These are phyloP conservation scores for Lagria hirta DNA, from an alignment of 2,888 invertebrate species.

Conservation along the genomic window DNA sequence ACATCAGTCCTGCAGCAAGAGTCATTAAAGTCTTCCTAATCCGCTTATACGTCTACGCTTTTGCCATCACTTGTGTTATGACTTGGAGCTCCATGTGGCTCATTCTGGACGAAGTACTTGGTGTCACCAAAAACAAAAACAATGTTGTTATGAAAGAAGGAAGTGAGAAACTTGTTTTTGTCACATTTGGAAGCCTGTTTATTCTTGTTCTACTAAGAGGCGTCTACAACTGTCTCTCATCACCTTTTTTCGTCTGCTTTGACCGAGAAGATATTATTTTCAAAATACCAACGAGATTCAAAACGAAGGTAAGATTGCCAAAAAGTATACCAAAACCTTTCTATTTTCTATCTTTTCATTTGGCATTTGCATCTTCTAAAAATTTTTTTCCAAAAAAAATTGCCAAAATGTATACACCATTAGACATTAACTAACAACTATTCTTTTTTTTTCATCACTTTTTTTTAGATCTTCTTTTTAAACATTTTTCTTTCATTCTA, in stretches of 20 bases:
- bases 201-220: too few relatives aligned
- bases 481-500: too few relatives aligned
- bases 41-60: constrained; percentile 55
- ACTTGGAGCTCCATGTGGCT: constrained; percentile 61
- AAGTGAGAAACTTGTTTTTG: constrained; percentile 7
- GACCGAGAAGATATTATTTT: constrained; percentile 63
- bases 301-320: constrained; percentile 52
- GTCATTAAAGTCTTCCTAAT: constrained; percentile 34
- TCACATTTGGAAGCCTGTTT: too few relatives aligned
- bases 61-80: constrained; percentile 56
- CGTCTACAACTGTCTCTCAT: constrained; percentile 58
- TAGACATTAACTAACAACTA: too few relatives aligned
- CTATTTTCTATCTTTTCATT: too few relatives aligned
- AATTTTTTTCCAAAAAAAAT: too few relatives aligned
- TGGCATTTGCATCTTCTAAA: too few relatives aligned
- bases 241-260: constrained; percentile 61
- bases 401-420: too few relatives aligned
- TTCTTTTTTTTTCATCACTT: too few relatives aligned
- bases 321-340: too few relatives aligned
- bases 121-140: constrained; percentile 17
- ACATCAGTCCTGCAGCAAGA: constrained; percentile 9
- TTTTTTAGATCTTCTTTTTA: too few relatives aligned
- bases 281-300: constrained; percentile 61
- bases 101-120: constrained; percentile 32
- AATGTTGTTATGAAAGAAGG: constrained; percentile 20